phyloP scores from a whole-genome alignment of 53 echinoderm and acorn worm genomes.

The Antedon mediterranea region DNA sequence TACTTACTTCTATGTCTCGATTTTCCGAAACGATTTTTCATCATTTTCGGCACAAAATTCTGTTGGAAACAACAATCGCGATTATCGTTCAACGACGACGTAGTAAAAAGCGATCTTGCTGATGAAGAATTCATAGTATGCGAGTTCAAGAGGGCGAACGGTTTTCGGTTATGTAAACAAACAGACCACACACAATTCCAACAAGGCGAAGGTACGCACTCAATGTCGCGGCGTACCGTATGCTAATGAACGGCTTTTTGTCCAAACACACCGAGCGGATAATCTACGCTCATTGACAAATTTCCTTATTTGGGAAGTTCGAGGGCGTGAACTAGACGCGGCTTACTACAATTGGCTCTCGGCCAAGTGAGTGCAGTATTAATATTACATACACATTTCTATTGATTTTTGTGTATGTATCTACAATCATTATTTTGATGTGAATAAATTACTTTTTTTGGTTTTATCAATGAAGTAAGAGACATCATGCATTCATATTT shows the following conservation, averaged over 20 bases:
- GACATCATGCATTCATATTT: too few species aligned
- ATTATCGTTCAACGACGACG: neutral
- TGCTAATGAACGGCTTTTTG: neutral
- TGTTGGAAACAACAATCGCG: neutral
- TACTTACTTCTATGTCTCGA: slow-evolving; percentile 45
- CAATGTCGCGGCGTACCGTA: neutral
- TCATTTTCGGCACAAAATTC: slow-evolving; percentile 27
- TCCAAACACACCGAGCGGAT: neutral
- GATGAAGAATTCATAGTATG: slow-evolving; percentile 1
- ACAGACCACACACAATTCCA: neutral
- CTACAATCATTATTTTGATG: too few species aligned
- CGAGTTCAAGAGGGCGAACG: slow-evolving; percentile 1
- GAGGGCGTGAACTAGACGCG: neutral
- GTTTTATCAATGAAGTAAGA: too few species aligned
- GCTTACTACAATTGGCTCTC: neutral
- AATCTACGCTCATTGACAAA: neutral
- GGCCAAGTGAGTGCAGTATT: neutral
- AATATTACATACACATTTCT: too few species aligned
- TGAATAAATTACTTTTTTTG: too few species aligned
- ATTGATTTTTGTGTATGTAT: too few species aligned
- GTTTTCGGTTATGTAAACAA: neutral
- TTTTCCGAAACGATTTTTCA: slow-evolving; percentile 52
- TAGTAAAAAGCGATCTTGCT: neutral
- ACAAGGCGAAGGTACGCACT: neutral
- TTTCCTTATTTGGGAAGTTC: neutral